These are phyloP conservation scores for Bombus pyrosoma DNA, from an alignment of 1,140 invertebrate genomes.

Conservation along the genomic window DNA sequence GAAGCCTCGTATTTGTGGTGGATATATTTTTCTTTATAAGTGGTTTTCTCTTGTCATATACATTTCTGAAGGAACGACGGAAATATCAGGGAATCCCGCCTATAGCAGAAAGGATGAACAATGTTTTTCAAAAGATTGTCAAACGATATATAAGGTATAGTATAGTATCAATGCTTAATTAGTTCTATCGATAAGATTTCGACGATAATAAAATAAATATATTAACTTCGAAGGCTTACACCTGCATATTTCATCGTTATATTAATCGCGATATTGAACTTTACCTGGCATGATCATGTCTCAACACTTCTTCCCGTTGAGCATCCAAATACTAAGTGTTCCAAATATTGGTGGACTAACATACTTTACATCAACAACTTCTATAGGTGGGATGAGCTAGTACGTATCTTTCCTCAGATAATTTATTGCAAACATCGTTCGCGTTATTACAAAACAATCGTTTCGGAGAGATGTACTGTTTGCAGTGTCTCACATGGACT, in stretches of 20 bases:
- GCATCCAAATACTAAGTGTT: constrained; percentile 83
- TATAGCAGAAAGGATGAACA: constrained; percentile 62
- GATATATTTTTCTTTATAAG: constrained; percentile 82
- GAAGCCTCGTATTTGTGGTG: constrained; percentile 79
- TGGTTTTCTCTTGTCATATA: constrained; percentile 81
- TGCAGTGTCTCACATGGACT: constrained; percentile 89
- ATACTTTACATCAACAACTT: constrained; percentile 86
- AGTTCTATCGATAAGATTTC: not conserved
- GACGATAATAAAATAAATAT: no score
- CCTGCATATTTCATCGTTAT: constrained; percentile 82
- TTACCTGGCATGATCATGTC: constrained; percentile 79
- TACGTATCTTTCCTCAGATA: constrained; percentile 56
- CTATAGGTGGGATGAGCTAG: constrained; percentile 81
- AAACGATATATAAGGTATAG: constrained; percentile 80
- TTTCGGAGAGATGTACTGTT: not conserved
- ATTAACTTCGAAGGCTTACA: constrained; percentile 75
- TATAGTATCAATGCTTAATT: no score
- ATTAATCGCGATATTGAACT: constrained; percentile 81
- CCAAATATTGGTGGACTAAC: constrained; percentile 86
- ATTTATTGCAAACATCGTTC: not conserved
- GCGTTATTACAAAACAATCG: no score
- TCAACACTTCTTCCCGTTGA: constrained; percentile 80
- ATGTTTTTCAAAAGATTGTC: constrained; percentile 69
- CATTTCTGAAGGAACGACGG: constrained; percentile 74
- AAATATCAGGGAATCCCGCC: constrained; percentile 59